Base-by-base conservation (phyloP, 2,888 invertebrate species). In the Andrena fulva region DNA sequence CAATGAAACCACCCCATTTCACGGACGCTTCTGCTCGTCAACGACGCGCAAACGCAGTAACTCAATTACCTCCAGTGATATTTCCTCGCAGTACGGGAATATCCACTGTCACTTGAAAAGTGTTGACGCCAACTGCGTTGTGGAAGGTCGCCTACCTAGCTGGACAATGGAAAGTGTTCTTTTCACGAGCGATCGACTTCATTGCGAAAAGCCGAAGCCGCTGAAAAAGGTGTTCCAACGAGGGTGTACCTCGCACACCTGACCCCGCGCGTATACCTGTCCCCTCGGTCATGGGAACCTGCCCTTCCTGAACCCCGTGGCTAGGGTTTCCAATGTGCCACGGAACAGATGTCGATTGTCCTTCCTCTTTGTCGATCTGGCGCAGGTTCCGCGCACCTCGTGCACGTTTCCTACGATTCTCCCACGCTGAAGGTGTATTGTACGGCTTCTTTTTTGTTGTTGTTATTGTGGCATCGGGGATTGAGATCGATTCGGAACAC, bases 341-440 rank as follows among this genome's bases (percentile, higher is more conserved):
- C 62, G 31, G 70, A 86, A 81, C 90, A 91, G 90, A 91, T 91
- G 91, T 91, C 89, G 89, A 90, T 90, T 90, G 89, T 90, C 87
- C 90, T 85, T 79, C 73, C 81, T 79, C 74, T 78, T 84, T 75
- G 64, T 74, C 69, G 64, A 74, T 73, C 54, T 42, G 42, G 67
- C 48, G 20, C 84, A 66, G 77, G 72, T 74, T 74, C n/a, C 69
- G 63, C 31, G 31, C 77, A 42, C 74, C 52, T 78, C 52, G 3
- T 35, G 2, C 66, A 76, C 70, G 71, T 70, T 85, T 76, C 74
- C 72, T 72, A 76, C 76, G 77, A 80, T 73, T 85, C 86, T 86
- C 86, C 86, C 86, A 86, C 86, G 86, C 86, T 69, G 69, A 52
- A 78, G 33, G 50, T 56, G 56, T 48, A 79, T 74, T 71, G 76